Conservation (phyloP, 2,797 vertebrate genomes). For the Chelon auratus region DNA sequence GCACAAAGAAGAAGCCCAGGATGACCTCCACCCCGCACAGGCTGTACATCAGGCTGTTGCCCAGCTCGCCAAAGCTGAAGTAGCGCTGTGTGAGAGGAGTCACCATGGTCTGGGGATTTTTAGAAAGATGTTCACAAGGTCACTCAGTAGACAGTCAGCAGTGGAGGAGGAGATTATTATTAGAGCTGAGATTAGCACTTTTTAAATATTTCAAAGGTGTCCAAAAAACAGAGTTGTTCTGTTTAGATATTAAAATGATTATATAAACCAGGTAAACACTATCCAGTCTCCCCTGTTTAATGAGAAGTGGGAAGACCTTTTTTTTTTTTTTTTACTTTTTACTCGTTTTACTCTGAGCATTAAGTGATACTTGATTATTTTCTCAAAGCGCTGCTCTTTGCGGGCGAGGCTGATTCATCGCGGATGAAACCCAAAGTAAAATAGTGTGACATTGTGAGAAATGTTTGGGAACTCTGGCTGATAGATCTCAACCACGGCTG, state of each 20-base stretch:
- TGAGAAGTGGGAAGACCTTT: slow-evolving; percentile 7
- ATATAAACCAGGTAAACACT: slow-evolving; percentile 24
- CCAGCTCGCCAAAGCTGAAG: slow-evolving; percentile 88
- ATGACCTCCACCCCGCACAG: slow-evolving; percentile 91
- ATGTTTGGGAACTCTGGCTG: slow-evolving; percentile 62
- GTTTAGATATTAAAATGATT: slow-evolving; percentile 48
- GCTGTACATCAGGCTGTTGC: slow-evolving; percentile 91
- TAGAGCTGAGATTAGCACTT: slow-evolving; percentile 1
- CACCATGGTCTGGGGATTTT: slow-evolving; percentile 87
- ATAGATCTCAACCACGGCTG: slow-evolving; percentile 60
- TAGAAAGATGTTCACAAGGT: slow-evolving; percentile 34
- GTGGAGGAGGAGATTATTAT: slow-evolving; percentile 28
- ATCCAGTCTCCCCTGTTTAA: slow-evolving; percentile 23
- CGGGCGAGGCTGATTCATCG: slow-evolving; percentile 37
- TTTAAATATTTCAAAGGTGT: slow-evolving; percentile 29
- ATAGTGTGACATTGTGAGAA: slow-evolving; percentile 55
- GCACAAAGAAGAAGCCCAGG: slow-evolving; percentile 88
- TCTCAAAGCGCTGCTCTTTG: slow-evolving; percentile 26
- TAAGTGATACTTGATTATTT: slow-evolving; percentile 26
- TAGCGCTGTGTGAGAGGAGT: slow-evolving; percentile 88
- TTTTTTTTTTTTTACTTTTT: slow-evolving; percentile 18
- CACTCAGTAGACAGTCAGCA: slow-evolving; percentile 13
- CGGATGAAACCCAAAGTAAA: slow-evolving; percentile 45
- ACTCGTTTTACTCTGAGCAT: slow-evolving; percentile 12
- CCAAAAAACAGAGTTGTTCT: slow-evolving; percentile 36